Conservation (phyloP, 2,888 invertebrate species). For the Diaprepes abbreviatus region DNA sequence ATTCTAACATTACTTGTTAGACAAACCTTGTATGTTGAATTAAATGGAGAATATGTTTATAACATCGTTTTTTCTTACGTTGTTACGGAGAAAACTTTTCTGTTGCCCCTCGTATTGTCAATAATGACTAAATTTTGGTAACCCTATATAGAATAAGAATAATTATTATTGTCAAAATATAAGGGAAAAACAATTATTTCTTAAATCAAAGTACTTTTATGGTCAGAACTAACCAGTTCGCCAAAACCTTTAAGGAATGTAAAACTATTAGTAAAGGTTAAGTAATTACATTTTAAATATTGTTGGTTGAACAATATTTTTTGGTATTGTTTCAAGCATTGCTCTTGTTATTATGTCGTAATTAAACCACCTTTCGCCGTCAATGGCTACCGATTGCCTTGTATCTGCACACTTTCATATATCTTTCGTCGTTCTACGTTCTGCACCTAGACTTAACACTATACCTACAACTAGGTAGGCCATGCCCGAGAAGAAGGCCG, state of each 20-base stretch:
- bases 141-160: too few relatives aligned
- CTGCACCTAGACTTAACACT: constrained; percentile 45
- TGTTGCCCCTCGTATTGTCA: too few relatives aligned
- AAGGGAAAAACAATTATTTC: too few relatives aligned
- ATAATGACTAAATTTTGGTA: too few relatives aligned
- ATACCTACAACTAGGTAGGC: constrained; percentile 34
- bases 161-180: too few relatives aligned
- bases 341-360: constrained; percentile 18
- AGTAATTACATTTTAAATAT: not conserved
- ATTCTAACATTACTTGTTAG: too few relatives aligned
- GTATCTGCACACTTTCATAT: constrained; percentile 54
- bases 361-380: constrained; percentile 44
- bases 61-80: too few relatives aligned
- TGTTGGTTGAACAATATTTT: constrained; percentile 16
- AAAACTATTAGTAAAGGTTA: not conserved
- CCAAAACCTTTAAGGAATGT: not conserved
- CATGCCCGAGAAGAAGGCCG: constrained; percentile 46
- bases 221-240: too few relatives aligned
- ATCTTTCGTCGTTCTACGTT: constrained; percentile 50
- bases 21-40: too few relatives aligned
- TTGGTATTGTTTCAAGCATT: constrained; percentile 12
- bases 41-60: too few relatives aligned
- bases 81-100: too few relatives aligned
- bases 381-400: constrained; percentile 45
- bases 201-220: too few relatives aligned